Base-by-base conservation (phyloP, 1,140 invertebrate genomes). In the Trichonephila inaurata region DNA sequence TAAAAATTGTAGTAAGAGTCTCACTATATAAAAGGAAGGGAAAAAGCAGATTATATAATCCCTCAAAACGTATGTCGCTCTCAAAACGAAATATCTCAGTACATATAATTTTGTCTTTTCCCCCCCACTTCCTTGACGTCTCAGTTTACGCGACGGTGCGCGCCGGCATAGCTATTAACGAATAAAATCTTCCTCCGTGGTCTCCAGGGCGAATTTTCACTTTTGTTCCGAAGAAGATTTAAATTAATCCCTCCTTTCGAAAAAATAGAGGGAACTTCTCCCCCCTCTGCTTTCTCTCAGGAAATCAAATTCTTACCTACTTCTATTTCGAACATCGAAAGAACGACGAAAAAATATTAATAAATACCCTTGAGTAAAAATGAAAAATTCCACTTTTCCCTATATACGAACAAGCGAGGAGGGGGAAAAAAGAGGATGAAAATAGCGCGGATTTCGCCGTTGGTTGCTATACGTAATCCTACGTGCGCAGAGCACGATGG, bases 321-420 rank as follows among this genome's bases (percentile, higher is more conserved):
- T 33, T 7, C 24, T 77, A 77, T 18, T 77, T 77, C 72, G 72
- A 77, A 51, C 28, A 77, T 33, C 33, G 72, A 33, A 28, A n/a
- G 6, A 72, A 72, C 62, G 62, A 19, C 18, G 28, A 77, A 77
- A 77, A 77, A 40, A 72, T 72, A 72, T 77, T 77, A 77, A 77
- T 40, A 77, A 77, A 77, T 77, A 77, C 72, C 72, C 33, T 77
- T 12, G 28, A 28, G 72, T 77, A 77, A 77, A 77, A 77, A 77
- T 77, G 72, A 77, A 77, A 33, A 77, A 77, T 77, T 77, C 72
- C 72, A 40, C 72, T 33, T 77, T 33, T 77, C 28, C 28, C 18
- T 6, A 14, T 33, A 77, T 18, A 77, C 28, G 33, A 77, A 12
- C 28, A 18, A 77, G 33, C 3, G 5, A 19, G 28, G 12, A 7